Conservation (phyloP, 2,888 invertebrate species). For the Drosophila siamana region DNA sequence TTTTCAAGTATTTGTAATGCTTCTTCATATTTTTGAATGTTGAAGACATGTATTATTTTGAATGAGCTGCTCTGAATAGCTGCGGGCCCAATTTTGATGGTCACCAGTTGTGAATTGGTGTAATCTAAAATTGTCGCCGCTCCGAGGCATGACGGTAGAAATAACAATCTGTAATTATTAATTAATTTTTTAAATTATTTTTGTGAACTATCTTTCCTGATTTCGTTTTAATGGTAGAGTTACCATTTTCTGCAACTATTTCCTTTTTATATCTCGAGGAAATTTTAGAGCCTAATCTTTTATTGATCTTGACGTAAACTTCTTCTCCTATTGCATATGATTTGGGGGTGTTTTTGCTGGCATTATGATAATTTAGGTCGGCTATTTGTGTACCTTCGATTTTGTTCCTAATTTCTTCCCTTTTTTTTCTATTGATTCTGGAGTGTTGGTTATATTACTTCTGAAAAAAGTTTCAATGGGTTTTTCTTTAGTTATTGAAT, state of each 20-base stretch:
- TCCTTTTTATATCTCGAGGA: constrained; percentile 9
- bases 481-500: constrained; percentile 1
- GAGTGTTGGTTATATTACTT: background rate
- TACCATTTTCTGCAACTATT: constrained; percentile 11
- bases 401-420: constrained; percentile 1
- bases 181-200: constrained; percentile 8
- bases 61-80: background rate
- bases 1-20: background rate
- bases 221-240: constrained; percentile 9
- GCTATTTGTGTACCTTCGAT: background rate
- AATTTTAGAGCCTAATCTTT: constrained; percentile 11
- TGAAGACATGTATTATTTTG: too few species aligned
- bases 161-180: too few species aligned
- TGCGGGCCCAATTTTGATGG: too few species aligned
- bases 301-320: constrained; percentile 13
- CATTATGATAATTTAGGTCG: background rate
- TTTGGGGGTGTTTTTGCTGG: background rate
- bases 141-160: too few species aligned
- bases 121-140: too few species aligned
- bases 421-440: constrained; percentile 5
- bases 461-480: too few species aligned
- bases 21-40: background rate
- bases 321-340: constrained; percentile 8
- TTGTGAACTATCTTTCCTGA: constrained; percentile 9
- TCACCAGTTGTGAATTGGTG: too few species aligned